These are phyloP conservation scores for Pemphredon lugubris DNA, from an alignment of 2,888 invertebrate genomes.

Conservation along the genomic window DNA sequence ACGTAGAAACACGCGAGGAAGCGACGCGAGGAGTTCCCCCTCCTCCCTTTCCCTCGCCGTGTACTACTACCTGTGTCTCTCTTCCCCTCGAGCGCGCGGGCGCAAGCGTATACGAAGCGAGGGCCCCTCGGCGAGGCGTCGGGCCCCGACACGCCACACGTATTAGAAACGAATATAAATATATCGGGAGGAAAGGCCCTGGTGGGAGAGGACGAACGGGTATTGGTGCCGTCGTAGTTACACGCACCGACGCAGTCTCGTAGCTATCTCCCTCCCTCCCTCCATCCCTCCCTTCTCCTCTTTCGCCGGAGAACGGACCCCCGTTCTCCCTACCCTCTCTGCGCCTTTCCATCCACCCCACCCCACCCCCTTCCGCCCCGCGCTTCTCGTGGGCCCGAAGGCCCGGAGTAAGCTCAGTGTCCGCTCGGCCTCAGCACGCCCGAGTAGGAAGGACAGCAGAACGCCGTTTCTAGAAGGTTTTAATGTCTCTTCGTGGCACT, in stretches of 20 bases:
- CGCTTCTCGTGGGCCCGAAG: conserved; percentile 58
- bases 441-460: conserved; percentile 50
- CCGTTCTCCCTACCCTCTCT: conserved; percentile 30
- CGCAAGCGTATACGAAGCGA: conserved; percentile 36
- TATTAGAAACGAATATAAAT: conserved; percentile 79
- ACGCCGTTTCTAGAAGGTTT: conserved; percentile 49
- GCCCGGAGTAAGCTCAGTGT: conserved; percentile 69
- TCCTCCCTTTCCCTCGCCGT: too few relatives aligned
- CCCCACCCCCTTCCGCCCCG: conserved; percentile 31
- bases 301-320: conserved; percentile 43
- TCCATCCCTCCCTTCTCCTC: too few relatives aligned
- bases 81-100: too few relatives aligned
- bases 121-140: conserved; percentile 60
- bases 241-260: conserved; percentile 57
- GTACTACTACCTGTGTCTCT: too few relatives aligned
- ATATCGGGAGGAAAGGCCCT: conserved; percentile 66
- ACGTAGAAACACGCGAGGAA: conserved; percentile 16
- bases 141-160: conserved; percentile 68
- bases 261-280: too few relatives aligned
- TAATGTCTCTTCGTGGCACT: conserved; percentile 29
- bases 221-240: conserved; percentile 59
- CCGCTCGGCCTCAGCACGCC: conserved; percentile 73
- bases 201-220: conserved; percentile 44
- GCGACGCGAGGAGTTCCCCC: conserved; percentile 8
- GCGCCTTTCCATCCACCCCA: conserved; percentile 25